Evolutionary conservation across 1,140 invertebrate species (phyloP).

Genomic region (Ditylenchus dipsaci): DNA sequence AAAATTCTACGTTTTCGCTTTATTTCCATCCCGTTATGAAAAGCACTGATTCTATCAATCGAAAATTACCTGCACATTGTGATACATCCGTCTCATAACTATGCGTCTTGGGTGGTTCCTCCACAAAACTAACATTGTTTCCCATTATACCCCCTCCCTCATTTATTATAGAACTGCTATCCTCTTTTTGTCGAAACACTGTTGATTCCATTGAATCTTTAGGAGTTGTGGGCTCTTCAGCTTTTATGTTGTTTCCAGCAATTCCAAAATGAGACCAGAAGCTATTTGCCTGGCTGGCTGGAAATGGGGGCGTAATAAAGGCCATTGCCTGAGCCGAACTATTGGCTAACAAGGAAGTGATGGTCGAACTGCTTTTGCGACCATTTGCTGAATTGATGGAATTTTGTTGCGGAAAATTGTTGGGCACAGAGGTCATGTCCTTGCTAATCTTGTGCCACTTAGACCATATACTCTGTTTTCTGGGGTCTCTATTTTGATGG

Average conservation of each 20-base stretch:
- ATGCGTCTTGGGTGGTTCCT: background rate
- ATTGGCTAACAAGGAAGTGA: background rate
- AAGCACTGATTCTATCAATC: too few relatives aligned
- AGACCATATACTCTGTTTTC: background rate
- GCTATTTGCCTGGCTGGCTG: background rate
- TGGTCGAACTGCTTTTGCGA: background rate
- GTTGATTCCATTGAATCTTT: background rate
- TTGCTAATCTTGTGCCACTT: background rate
- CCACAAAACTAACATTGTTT: background rate
- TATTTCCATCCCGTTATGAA: too few relatives aligned
- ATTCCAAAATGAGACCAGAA: background rate
- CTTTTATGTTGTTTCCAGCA: too few relatives aligned
- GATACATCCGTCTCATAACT: too few relatives aligned
- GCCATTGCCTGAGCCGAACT: background rate
- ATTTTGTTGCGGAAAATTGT: background rate
- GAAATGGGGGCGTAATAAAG: background rate
- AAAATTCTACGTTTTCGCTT: too few relatives aligned
- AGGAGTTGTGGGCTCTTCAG: background rate
- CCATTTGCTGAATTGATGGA: background rate
- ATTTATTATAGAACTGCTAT: background rate
- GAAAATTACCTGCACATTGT: too few relatives aligned
- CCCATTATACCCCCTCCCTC: background rate
- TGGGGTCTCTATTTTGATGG: background rate
- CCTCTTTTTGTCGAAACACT: background rate
- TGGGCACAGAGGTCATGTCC: background rate